Base-by-base conservation (phyloP, 2,113 vertebrate species). In the Addax nasomaculatus region DNA sequence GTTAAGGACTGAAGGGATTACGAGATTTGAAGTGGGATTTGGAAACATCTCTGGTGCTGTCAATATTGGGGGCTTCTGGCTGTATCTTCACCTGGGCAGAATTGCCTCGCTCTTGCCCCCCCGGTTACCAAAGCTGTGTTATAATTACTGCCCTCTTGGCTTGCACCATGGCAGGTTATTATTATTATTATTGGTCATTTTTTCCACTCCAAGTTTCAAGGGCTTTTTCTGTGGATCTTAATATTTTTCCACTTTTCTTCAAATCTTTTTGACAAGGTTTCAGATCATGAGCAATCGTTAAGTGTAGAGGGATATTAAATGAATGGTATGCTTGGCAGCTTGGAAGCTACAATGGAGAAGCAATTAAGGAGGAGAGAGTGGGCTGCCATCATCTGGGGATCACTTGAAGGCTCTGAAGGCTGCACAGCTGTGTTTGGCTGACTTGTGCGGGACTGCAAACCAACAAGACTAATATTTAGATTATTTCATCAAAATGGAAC, bases 11-110 rank as follows among this genome's bases (percentile, higher is more conserved):
- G 92, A 88, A 95, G 93, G 98, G 98, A 98, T 98, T 98, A 98
- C 64, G 79, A 98, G 98, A 98, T 98, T 98, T 98, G 96, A 97
- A 98, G 97, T 12, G 98, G 97, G 98, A 98, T 98, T 98, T 98
- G 98, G 98, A 98, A 98, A 96, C 98, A 93, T 96, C 97, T 98
- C 98, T 98, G 90, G 97, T 93, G 97, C 97, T 98, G 88, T 4
- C 0, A 97, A 93, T 62, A 94, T 29, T 33, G 83, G 95, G 92
- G 98, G 73, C 27, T 51, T 92, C 84, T 94, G 95, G 96, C 95
- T 85, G 67, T 85, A 89, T 97, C 90, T 62, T 97, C 97, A 98
- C 95, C 92, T 98, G 97, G 78, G 79, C 51, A 92, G 98, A 96
- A 96, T 90, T 0, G 14, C 25, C 58, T 97, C 21, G 5, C 84